Evolutionary conservation across 2,113 vertebrate genomes (phyloP).

Genomic region (Gallinago jamesoni): DNA sequence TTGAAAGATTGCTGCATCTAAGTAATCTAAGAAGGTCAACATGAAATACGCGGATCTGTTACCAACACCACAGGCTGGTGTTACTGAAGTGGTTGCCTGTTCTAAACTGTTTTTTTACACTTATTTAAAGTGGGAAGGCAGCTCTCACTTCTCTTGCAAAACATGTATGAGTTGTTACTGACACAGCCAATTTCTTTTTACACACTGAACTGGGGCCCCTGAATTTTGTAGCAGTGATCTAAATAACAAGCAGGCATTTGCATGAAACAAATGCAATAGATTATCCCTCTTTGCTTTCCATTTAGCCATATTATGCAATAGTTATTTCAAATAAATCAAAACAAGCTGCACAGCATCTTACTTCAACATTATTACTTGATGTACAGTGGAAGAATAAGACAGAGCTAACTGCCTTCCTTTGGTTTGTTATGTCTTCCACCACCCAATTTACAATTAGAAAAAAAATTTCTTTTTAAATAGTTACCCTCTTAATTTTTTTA

Average conservation of each 20-base stretch:
- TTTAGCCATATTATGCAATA: neutral
- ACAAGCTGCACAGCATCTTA: neutral
- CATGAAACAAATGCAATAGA: neutral
- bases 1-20: neutral
- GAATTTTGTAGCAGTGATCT: neutral
- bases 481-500: neutral
- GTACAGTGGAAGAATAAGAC: neutral
- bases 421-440: neutral
- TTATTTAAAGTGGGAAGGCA: neutral
- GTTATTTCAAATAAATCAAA: neutral
- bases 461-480: neutral
- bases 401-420: neutral
- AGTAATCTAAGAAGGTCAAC: neutral
- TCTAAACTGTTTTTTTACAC: neutral
- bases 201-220: neutral
- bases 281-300: neutral
- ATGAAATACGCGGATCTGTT: neutral
- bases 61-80: neutral
- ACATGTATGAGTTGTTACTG: neutral
- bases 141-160: neutral
- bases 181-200: neutral
- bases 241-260: neutral
- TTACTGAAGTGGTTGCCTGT: neutral
- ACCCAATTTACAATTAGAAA: neutral
- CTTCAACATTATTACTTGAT: neutral